Evolutionary conservation across 2,113 vertebrate species (phyloP).

Genomic region (Mionectes macconnelli): DNA sequence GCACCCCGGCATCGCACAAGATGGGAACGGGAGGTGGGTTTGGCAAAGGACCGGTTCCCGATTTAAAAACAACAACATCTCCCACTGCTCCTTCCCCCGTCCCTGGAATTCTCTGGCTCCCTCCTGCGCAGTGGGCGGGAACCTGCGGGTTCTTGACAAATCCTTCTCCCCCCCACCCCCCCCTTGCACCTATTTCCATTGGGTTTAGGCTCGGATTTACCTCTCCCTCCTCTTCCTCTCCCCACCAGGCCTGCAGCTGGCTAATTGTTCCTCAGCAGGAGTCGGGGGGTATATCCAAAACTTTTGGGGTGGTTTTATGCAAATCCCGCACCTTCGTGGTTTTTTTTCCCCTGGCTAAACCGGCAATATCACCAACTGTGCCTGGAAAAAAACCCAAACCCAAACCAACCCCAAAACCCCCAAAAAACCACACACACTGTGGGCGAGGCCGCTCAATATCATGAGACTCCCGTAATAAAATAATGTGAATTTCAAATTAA

Average conservation of each 20-base stretch:
- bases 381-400: not conserved
- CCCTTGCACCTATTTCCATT: not conserved
- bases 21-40: constrained; percentile 68
- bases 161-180: not conserved
- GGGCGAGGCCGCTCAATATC: constrained; percentile 35
- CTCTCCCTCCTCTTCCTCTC: constrained; percentile 52
- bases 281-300: not conserved
- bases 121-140: constrained; percentile 51
- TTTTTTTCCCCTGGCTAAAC: not conserved
- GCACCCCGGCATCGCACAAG: constrained; percentile 51
- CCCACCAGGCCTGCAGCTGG: constrained; percentile 51
- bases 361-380: not conserved
- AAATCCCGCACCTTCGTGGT: not conserved
- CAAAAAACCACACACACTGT: constrained; percentile 64
- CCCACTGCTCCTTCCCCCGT: constrained; percentile 45
- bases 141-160: constrained; percentile 16
- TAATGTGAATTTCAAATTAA: constrained; percentile 36
- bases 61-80: constrained; percentile 59
- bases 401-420: not conserved
- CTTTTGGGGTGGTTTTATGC: constrained; percentile 55
- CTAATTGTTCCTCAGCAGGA: constrained; percentile 28
- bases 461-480: constrained; percentile 44
- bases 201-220: constrained; percentile 26
- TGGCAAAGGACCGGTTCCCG: constrained; percentile 60
- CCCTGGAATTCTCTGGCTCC: constrained; percentile 42